A percentile compares a stretch with the other conserved stretches of the same genome.
Conservation (phyloP, 53 echinoderm and acorn worm genomes). For the Echinarachnius parma region DNA sequence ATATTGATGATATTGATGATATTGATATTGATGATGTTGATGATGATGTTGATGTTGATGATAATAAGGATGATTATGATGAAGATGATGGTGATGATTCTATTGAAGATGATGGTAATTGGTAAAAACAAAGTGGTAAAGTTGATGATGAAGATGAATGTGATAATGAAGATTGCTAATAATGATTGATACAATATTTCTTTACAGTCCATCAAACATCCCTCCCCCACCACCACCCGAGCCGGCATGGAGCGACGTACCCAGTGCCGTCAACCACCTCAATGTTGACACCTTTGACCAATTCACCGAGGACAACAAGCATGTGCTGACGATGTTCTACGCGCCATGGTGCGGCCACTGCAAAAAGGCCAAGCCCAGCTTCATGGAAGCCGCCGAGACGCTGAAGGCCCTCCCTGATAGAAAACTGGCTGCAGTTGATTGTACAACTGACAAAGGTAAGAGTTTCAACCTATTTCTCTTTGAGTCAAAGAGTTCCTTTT, state of each 20-base stretch:
- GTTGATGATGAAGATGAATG: too few relatives aligned
- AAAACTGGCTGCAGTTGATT: slow-evolving; percentile 84
- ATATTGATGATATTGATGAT: too few relatives aligned
- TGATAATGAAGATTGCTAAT: too few relatives aligned
- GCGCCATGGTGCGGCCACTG: slow-evolving; percentile 98
- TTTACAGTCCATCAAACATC: slow-evolving; percentile 52
- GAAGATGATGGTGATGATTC: too few relatives aligned
- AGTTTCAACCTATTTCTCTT: too few relatives aligned
- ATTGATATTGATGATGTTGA: too few relatives aligned
- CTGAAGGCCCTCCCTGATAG: slow-evolving; percentile 49
- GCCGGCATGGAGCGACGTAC: slow-evolving; percentile 81
- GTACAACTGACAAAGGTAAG: slow-evolving; percentile 80
- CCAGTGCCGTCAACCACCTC: slow-evolving; percentile 81
- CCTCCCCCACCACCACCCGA: slow-evolving; percentile 68
- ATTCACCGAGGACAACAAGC: slow-evolving; percentile 53
- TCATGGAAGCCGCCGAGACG: slow-evolving; percentile 66
- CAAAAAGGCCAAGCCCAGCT: slow-evolving; percentile 83
- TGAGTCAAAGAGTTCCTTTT: too few relatives aligned
- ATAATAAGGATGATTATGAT: too few relatives aligned
- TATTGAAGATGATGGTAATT: too few relatives aligned
- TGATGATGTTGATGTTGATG: too few relatives aligned
- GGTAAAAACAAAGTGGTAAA: too few relatives aligned
- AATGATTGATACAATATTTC: too few relatives aligned
- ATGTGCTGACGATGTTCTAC: slow-evolving; percentile 91
- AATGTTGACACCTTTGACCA: slow-evolving; percentile 58